Evolutionary conservation across 2,113 vertebrate genomes (phyloP).

Genomic region (Sclerurus mexicanus): DNA sequence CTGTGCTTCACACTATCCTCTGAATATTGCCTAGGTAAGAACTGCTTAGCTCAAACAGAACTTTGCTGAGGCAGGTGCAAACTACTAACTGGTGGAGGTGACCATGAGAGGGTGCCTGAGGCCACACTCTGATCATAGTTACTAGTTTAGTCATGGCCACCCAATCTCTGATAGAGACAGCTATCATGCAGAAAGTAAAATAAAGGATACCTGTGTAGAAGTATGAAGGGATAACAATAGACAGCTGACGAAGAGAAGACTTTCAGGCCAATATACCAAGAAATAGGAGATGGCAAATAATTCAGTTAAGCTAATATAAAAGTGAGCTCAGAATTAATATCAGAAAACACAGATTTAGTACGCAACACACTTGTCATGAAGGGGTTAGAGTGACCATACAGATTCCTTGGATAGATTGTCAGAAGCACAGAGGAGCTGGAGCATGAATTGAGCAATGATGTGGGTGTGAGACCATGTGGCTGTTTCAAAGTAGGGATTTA

Average conservation of each 20-base stretch:
- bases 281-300: neutral
- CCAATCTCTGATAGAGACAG: neutral
- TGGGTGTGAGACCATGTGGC: neutral
- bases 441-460: neutral
- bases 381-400: neutral
- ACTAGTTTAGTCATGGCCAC: neutral
- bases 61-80: neutral
- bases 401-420: neutral
- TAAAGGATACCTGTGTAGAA: neutral
- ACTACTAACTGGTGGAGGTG: fast-evolving
- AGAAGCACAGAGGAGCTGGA: neutral
- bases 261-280: neutral
- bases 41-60: neutral
- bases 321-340: neutral
- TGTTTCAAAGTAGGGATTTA: neutral
- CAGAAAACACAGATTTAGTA: neutral
- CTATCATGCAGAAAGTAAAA: neutral
- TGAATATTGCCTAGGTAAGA: neutral
- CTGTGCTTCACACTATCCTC: neutral
- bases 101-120: neutral
- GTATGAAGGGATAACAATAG: neutral
- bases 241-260: neutral
- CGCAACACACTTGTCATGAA: neutral
- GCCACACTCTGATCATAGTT: neutral
- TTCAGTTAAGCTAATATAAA: neutral